A percentile compares a stretch with the other conserved stretches of the same genome.
These are phyloP conservation scores for Corapipo altera DNA, from an alignment of 2,113 vertebrate genomes.

Conservation along the genomic window DNA sequence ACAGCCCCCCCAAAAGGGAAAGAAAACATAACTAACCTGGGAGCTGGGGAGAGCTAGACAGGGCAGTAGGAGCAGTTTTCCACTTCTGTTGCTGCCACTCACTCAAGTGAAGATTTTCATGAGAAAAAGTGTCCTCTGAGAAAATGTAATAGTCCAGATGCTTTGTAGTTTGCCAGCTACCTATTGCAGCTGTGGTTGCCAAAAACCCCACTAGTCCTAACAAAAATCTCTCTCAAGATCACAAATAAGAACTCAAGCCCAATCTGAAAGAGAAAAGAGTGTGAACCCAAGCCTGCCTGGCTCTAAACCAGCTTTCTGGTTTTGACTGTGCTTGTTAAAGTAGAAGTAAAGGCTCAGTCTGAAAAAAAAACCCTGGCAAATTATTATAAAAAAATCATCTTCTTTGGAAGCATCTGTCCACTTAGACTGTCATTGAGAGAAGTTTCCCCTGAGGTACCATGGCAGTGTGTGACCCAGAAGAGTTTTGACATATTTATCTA, in stretches of 20 bases:
- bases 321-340: not conserved
- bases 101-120: not conserved
- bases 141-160: not conserved
- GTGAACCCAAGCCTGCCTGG: not conserved
- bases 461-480: not conserved
- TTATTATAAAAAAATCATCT: not conserved
- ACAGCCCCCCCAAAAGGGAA: not conserved
- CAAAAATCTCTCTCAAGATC: not conserved
- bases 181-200: not conserved
- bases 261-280: not conserved
- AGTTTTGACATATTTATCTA: constrained; percentile 10
- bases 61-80: not conserved
- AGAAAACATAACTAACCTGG: not conserved
- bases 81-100: not conserved
- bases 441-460: not conserved
- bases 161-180: not conserved
- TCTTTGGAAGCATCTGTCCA: not conserved
- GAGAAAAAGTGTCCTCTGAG: not conserved
- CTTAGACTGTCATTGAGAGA: not conserved
- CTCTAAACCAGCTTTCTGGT: not conserved
- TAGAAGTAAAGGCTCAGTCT: not conserved
- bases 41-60: not conserved
- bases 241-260: not conserved
- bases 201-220: not conserved
- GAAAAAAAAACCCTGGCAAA: not conserved